These are phyloP conservation scores for Barbus barbus DNA, from an alignment of 2,113 vertebrate genomes.

Conservation along the genomic window DNA sequence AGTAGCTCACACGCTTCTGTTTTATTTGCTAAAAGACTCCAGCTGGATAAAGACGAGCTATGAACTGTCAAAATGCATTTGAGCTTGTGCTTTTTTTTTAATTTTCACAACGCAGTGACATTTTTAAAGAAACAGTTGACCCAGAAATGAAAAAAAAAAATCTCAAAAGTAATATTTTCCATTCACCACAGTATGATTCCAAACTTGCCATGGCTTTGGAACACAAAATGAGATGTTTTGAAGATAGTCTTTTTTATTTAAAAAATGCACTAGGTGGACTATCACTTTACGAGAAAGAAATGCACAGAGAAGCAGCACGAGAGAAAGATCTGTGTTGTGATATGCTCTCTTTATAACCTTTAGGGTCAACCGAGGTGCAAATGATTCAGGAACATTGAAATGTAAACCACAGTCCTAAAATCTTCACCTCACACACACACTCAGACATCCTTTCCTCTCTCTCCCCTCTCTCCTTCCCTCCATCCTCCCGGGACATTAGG, in stretches of 20 bases:
- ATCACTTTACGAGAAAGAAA: neutral
- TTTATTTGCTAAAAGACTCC: slow-evolving; percentile 35
- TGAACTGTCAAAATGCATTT: slow-evolving; percentile 31
- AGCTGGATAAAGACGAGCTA: neutral
- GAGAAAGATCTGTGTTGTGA: slow-evolving; percentile 52
- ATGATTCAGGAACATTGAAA: slow-evolving; percentile 70
- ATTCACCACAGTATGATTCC: neutral
- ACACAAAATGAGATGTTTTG: neutral
- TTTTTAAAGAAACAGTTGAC: too few species aligned
- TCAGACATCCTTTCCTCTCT: slow-evolving; percentile 34
- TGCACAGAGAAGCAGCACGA: neutral
- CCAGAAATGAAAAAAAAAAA: too few species aligned
- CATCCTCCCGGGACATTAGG: slow-evolving; percentile 79
- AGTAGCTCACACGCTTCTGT: slow-evolving; percentile 17
- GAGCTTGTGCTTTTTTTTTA: neutral
- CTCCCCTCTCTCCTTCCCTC: slow-evolving; percentile 65
- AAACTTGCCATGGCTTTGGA: neutral
- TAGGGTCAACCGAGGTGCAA: slow-evolving; percentile 76
- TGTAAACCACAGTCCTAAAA: slow-evolving; percentile 49
- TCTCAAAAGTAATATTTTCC: too few species aligned
- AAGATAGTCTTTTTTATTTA: neutral
- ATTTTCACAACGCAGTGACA: too few species aligned
- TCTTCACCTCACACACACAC: slow-evolving; percentile 54
- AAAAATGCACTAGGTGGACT: neutral
- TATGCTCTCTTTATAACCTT: slow-evolving; percentile 66